Evolutionary conservation across 92 coral and sea anemone genomes (phyloP).

Genomic region (Bergia puertoricense): DNA sequence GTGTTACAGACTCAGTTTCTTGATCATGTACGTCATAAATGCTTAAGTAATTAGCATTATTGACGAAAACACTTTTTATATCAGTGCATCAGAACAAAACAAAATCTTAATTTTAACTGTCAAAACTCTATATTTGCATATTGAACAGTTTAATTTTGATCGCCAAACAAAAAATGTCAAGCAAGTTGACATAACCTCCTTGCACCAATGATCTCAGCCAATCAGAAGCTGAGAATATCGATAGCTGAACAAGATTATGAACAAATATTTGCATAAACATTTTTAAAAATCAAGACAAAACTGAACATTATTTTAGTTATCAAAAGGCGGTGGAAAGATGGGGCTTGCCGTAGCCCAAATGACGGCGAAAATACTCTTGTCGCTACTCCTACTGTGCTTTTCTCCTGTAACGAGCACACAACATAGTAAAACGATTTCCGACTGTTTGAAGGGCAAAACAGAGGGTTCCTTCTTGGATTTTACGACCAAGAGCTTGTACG

Average conservation of each 20-base stretch:
- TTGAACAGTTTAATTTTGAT: background rate
- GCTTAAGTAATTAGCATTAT: background rate
- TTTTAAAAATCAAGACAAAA: too few species aligned
- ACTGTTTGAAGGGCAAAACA: background rate
- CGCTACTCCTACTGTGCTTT: background rate
- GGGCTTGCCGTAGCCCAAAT: background rate
- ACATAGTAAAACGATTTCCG: background rate
- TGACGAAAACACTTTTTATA: too few species aligned
- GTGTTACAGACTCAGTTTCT: too few species aligned
- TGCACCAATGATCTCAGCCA: background rate
- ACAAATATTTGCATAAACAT: conserved; percentile 7
- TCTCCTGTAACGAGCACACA: background rate
- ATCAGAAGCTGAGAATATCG: background rate
- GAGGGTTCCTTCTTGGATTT: conserved; percentile 52
- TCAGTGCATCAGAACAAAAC: background rate
- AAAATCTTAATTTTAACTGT: background rate
- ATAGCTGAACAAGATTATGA: background rate
- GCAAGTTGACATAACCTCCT: conserved; percentile 6
- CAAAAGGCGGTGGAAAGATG: background rate
- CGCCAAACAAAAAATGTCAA: background rate
- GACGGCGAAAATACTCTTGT: background rate
- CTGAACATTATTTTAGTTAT: background rate
- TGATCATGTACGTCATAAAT: background rate
- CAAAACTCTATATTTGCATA: background rate
- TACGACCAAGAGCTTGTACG: conserved; percentile 47